These are phyloP conservation scores for Istiophorus platypterus DNA, from an alignment of 2,113 vertebrate species.

Conservation along the genomic window DNA sequence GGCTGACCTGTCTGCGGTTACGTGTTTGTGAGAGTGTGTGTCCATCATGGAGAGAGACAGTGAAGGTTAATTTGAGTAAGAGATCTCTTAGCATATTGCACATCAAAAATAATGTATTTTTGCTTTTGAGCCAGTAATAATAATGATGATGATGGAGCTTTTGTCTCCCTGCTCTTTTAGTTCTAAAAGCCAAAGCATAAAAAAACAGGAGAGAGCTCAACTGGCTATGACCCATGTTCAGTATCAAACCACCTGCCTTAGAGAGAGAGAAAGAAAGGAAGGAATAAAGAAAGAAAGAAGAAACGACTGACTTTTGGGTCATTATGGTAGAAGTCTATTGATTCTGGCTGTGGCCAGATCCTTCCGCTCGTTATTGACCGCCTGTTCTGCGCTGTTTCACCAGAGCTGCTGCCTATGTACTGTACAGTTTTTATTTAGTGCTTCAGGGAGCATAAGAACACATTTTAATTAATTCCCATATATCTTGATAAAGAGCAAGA, in stretches of 20 bases:
- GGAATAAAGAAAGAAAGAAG: constrained; percentile 24
- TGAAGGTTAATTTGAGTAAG: constrained; percentile 40
- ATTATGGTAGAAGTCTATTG: constrained; percentile 67
- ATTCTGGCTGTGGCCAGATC: constrained; percentile 51
- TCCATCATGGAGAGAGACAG: not conserved
- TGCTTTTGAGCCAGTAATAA: constrained; percentile 8
- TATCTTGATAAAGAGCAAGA: constrained; percentile 3
- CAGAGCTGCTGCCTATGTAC: constrained; percentile 34
- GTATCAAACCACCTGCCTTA: constrained; percentile 17
- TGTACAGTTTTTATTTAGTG: constrained; percentile 33
- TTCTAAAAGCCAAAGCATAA: constrained; percentile 1
- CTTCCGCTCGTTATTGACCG: constrained; percentile 69
- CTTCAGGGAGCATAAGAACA: not conserved
- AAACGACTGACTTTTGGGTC: constrained; percentile 54
- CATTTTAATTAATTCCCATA: constrained; percentile 27
- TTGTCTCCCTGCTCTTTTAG: constrained; percentile 9
- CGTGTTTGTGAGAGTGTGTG: not conserved
- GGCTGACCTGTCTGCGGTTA: constrained; percentile 54
- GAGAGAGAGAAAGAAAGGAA: constrained; percentile 4
- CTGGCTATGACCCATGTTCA: constrained; percentile 18
- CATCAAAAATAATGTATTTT: constrained; percentile 14
- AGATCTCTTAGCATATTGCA: constrained; percentile 5
- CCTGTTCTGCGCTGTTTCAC: constrained; percentile 35
- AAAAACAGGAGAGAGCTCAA: not conserved
- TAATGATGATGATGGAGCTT: not conserved